These are phyloP conservation scores for Nephrotoma flavescens DNA, from an alignment of 2,888 invertebrate genomes.

Conservation along the genomic window DNA sequence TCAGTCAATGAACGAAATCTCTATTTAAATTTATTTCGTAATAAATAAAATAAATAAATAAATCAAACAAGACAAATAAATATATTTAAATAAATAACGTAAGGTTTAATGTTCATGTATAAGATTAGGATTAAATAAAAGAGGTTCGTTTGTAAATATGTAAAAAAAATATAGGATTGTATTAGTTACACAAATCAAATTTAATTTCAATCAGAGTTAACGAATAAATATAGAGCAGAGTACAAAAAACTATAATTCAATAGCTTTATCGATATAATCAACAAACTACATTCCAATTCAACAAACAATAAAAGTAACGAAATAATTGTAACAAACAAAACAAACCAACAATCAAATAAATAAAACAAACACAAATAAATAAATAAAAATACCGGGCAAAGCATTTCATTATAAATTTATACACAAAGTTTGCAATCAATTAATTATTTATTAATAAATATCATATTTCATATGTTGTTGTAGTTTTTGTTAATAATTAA, in stretches of 20 bases:
- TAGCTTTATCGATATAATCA: conserved; percentile 10
- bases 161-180: not conserved
- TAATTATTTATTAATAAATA: not conserved
- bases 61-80: not conserved
- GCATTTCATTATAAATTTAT: not conserved
- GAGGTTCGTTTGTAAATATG: not conserved
- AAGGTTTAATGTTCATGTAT: not conserved
- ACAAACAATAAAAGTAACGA: not conserved
- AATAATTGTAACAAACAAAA: conserved; percentile 1
- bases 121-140: not conserved
- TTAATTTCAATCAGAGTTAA: not conserved
- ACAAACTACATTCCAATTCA: conserved; percentile 6
- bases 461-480: not conserved
- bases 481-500: not conserved
- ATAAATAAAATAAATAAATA: conserved; percentile 1
- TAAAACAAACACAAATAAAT: not conserved
- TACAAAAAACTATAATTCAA: conserved; percentile 8
- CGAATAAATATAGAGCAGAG: not conserved
- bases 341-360: not conserved
- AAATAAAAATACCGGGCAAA: not conserved
- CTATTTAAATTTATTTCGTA: conserved; percentile 19
- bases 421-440: not conserved
- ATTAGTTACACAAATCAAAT: not conserved
- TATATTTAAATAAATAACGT: not conserved
- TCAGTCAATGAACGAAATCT: conserved; percentile 38